Conservation (phyloP, 2,797 vertebrate species). For the Peromyscus aztecus region DNA sequence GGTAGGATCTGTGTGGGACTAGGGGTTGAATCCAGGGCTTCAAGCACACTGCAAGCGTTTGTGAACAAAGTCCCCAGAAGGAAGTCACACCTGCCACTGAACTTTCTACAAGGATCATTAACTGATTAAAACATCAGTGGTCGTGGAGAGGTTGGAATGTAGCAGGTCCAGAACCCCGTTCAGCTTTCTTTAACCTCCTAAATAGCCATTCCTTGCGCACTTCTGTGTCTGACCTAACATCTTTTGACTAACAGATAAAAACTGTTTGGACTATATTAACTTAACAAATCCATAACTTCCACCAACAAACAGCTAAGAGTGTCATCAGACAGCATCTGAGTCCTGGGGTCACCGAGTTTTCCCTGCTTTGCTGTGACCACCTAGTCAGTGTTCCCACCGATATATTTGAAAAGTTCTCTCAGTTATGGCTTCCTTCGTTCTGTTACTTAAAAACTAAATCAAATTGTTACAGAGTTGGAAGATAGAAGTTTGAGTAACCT, state of each 20-base stretch:
- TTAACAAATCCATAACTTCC: not conserved
- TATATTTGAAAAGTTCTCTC: not conserved
- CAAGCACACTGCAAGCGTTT: not conserved
- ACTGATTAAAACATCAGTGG: not conserved
- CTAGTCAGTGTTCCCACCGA: not conserved
- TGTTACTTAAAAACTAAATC: not conserved
- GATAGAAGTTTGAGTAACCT: not conserved
- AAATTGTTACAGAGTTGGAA: not conserved
- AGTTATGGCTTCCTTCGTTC: not conserved
- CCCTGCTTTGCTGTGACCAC: not conserved
- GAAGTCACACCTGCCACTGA: not conserved
- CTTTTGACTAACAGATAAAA: not conserved
- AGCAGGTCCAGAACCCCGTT: not conserved
- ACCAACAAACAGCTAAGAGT: not conserved
- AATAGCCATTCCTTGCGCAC: not conserved
- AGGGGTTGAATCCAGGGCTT: not conserved
- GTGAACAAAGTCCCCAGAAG: not conserved
- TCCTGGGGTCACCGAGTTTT: not conserved
- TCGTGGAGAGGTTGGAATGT: not conserved
- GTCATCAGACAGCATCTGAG: not conserved
- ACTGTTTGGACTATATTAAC: not conserved
- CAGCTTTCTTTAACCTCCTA: not conserved
- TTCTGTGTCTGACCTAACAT: not conserved
- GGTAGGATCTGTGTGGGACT: not conserved
- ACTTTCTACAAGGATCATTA: not conserved